These are phyloP conservation scores for Notolepis coatsorum DNA, from an alignment of 2,797 vertebrate species.

Conservation along the genomic window DNA sequence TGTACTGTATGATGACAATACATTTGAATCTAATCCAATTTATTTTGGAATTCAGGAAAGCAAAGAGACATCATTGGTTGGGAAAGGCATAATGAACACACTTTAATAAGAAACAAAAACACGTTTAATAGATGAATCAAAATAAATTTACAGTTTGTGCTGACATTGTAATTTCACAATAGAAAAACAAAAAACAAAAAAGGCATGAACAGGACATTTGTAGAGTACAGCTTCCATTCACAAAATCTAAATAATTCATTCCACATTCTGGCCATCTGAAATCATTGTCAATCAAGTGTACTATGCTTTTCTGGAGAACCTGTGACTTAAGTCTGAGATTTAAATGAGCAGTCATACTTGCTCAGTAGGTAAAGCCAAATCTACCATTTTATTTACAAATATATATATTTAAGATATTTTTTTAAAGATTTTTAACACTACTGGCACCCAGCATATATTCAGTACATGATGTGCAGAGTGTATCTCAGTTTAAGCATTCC, in stretches of 20 bases:
- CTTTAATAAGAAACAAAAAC: constrained; percentile 71
- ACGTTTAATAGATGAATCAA: constrained; percentile 63
- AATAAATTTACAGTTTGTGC: constrained; percentile 63
- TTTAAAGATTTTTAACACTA: constrained; percentile 13
- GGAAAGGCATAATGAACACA: constrained; percentile 36
- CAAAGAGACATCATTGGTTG: constrained; percentile 9
- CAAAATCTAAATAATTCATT: neutral
- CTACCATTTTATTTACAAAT: too few relatives aligned
- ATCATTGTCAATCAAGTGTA: constrained; percentile 3
- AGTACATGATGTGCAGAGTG: too few relatives aligned
- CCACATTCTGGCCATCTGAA: constrained; percentile 56
- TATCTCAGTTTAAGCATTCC: constrained; percentile 17
- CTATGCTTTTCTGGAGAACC: too few relatives aligned
- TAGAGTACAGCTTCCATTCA: constrained; percentile 28
- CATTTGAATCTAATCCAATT: neutral
- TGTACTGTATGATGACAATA: too few relatives aligned
- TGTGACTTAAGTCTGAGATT: constrained; percentile 11
- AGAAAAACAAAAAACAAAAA: constrained; percentile 68
- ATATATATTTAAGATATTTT: constrained; percentile 5
- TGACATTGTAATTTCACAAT: constrained; percentile 54
- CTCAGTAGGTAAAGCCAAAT: neutral
- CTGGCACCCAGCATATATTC: constrained; percentile 7
- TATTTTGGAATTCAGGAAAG: constrained; percentile 10
- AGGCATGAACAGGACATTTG: constrained; percentile 70
- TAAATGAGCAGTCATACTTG: neutral